These are phyloP conservation scores for Pyrrhosoma nymphula DNA, from an alignment of 2,888 invertebrate species.

Conservation along the genomic window DNA sequence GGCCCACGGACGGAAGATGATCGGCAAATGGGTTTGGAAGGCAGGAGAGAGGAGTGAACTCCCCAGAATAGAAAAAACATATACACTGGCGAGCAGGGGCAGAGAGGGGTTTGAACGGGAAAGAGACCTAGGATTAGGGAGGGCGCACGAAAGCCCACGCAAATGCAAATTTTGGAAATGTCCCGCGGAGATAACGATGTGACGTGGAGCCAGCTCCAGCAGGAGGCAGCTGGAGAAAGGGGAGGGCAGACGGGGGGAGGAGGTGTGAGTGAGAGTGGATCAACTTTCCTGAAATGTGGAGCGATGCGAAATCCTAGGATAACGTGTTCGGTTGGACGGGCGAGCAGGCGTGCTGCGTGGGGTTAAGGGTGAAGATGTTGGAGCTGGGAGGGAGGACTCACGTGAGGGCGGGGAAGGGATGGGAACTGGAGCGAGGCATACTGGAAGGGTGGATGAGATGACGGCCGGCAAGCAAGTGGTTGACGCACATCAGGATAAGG, in stretches of 20 bases:
- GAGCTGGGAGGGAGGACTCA: background rate
- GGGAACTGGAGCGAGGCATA: background rate
- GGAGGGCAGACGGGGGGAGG: background rate
- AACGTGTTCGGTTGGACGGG: background rate
- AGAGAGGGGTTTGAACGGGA: background rate
- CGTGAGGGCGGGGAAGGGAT: background rate
- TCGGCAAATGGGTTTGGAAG: background rate
- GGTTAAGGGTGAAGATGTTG: background rate
- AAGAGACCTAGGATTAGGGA: background rate
- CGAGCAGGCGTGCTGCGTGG: background rate
- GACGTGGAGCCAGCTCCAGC: background rate
- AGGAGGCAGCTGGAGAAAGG: background rate
- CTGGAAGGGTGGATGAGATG: background rate
- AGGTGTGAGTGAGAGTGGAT: background rate
- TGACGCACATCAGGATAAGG: background rate
- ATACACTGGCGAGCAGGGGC: background rate
- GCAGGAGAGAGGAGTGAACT: background rate
- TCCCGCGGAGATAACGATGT: background rate
- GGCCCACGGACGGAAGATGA: background rate
- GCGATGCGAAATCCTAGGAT: background rate
- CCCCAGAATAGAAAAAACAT: background rate
- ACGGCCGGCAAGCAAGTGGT: background rate
- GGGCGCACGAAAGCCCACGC: background rate
- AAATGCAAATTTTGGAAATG: slow-evolving; percentile 12
- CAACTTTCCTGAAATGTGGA: background rate